These are phyloP conservation scores for Prolemur simus DNA, from an alignment of 2,113 vertebrate genomes.

Conservation along the genomic window DNA sequence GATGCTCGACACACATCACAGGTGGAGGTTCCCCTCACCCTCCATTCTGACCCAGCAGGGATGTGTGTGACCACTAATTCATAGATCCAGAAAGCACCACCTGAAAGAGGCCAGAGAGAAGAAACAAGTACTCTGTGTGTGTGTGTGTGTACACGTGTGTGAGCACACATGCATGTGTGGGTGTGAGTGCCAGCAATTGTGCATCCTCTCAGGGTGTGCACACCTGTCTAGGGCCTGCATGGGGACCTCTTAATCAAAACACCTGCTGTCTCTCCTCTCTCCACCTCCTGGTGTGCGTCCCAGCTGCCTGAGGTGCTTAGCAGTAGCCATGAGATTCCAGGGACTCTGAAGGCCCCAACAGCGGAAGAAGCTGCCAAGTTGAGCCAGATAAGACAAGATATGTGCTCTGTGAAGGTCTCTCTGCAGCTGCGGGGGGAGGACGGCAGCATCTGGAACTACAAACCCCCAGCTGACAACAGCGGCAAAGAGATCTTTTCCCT, in stretches of 20 bases:
- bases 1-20: not conserved
- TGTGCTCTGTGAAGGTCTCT: slow-evolving; percentile 30
- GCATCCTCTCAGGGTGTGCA: not conserved
- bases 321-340: not conserved
- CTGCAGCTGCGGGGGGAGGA: slow-evolving; percentile 69
- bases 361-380: slow-evolving; percentile 34
- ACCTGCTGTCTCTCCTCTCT: not conserved
- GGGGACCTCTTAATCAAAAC: not conserved
- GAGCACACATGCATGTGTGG: accelerated
- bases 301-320: slow-evolving; percentile 56
- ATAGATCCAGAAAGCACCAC: not conserved
- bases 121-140: not conserved
- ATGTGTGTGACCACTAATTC: not conserved
- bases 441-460: slow-evolving; percentile 73
- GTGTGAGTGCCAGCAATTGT: not conserved
- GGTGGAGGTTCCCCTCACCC: not conserved
- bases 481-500: slow-evolving; percentile 76
- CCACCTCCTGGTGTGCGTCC: not conserved
- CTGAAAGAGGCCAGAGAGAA: not conserved
- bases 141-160: too few species aligned
- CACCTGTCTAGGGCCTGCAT: not conserved
- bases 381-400: slow-evolving; percentile 35
- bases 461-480: not conserved
- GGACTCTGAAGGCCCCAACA: not conserved
- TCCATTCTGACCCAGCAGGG: not conserved